Evolutionary conservation across 2,888 invertebrate species (phyloP).

Genomic region (Mystacides longicornis): DNA sequence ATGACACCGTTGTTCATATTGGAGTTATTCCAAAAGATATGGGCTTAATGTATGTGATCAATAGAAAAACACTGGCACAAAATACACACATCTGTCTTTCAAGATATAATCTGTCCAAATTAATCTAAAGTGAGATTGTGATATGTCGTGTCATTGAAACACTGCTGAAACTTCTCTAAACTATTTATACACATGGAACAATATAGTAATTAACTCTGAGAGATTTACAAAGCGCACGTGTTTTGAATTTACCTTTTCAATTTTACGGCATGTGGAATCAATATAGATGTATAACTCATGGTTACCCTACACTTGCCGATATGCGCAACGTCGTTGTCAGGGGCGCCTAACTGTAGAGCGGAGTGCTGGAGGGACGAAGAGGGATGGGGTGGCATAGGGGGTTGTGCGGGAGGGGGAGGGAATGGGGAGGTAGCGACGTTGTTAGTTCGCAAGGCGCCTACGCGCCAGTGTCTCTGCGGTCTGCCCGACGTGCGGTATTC

Average conservation of each 20-base stretch:
- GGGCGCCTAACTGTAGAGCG: conserved; percentile 8
- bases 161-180: no score
- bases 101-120: not conserved
- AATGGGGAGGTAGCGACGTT: conserved; percentile 10
- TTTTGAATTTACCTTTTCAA: not conserved
- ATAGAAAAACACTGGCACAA: not conserved
- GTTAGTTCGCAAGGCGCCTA: conserved; percentile 13
- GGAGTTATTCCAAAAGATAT: not conserved
- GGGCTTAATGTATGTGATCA: not conserved
- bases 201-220: not conserved
- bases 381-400: not conserved
- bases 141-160: not conserved
- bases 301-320: conserved; percentile 7
- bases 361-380: not conserved
- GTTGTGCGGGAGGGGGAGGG: not conserved
- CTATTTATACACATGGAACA: not conserved
- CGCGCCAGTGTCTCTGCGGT: conserved; percentile 23
- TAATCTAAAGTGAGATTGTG: not conserved
- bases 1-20: no score
- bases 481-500: conserved; percentile 19
- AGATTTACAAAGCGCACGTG: not conserved
- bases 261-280: not conserved
- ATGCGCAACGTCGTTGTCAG: conserved; percentile 20
- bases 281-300: not conserved
- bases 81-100: not conserved